phyloP scores from a whole-genome alignment of 2,797 vertebrate species.

The Odontamblyopus lacepedii region DNA sequence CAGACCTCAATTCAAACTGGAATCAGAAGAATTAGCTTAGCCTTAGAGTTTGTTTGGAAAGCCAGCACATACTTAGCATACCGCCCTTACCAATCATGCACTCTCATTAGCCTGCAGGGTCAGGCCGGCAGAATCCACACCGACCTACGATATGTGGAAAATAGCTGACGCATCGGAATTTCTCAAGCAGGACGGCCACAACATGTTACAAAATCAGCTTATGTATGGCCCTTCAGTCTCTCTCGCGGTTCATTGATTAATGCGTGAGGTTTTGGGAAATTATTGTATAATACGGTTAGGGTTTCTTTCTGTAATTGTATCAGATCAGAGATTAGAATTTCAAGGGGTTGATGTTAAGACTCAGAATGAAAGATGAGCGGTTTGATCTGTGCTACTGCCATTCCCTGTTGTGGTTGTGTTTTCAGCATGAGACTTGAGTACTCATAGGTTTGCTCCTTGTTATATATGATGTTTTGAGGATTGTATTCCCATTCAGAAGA shows the following conservation, averaged over 20 bases:
- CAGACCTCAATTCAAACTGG: constrained; percentile 8
- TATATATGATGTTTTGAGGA: too few species aligned
- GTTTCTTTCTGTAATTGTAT: not conserved
- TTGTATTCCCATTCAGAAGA: too few species aligned
- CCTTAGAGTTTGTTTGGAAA: constrained; percentile 19
- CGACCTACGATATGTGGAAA: constrained; percentile 54
- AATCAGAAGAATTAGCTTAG: constrained; percentile 34
- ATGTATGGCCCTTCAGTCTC: constrained; percentile 31
- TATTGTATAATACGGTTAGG: constrained; percentile 2
- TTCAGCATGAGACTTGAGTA: not conserved
- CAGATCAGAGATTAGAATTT: not conserved
- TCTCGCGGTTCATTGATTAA: constrained; percentile 9
- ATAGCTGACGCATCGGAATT: constrained; percentile 55
- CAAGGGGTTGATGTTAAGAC: not conserved
- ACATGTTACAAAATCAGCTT: constrained; percentile 55
- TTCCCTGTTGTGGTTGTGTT: not conserved
- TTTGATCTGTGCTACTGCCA: not conserved
- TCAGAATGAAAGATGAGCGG: not conserved
- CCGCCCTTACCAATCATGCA: constrained; percentile 28
- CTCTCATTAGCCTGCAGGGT: constrained; percentile 43
- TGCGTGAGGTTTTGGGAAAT: constrained; percentile 31
- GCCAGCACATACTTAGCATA: constrained; percentile 46
- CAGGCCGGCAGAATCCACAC: constrained; percentile 40
- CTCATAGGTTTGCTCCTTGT: too few species aligned
- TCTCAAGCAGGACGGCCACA: constrained; percentile 50